Base-by-base conservation (phyloP, 2,113 vertebrate genomes). In the Rhynchopsitta pachyrhyncha region DNA sequence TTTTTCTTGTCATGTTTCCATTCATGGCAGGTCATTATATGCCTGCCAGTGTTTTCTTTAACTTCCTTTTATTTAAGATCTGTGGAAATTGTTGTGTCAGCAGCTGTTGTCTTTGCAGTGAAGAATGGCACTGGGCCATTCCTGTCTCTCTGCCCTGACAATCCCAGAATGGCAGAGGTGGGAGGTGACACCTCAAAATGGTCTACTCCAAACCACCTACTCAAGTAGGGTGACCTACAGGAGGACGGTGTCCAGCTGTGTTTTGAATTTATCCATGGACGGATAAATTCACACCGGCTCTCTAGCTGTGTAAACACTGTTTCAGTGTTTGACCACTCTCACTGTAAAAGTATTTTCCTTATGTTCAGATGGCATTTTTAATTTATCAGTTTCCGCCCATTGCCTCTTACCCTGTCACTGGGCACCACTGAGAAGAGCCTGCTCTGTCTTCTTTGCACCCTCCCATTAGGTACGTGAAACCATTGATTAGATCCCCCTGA, bases 241-340 rank as follows among this genome's bases (percentile, higher is more conserved):
- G 29, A 70, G n/a, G 22, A 53, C 16, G 31, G 1, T n/a, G 23
- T 49, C 42, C 3, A 1, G 5, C 2, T 57, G 52, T 4, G 9
- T 41, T 79, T 80, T 60, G 52, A 60, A 28, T 88, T 50, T 68
- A 25, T 53, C 33, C 71, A 24, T 0, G 3, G 47, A 11, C 11
- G 10, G 52, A 68, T n/a, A 42, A 59, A 59, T 35, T 85, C 10
- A 55, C 15, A 18, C 42, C 17, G 4, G 37, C n/a, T 67, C 23
- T 42, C 17, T 80, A 50, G 57, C 13, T 35, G 13, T 59, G 33
- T 59, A 59, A 46, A 46, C 81, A 77, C 29, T 37, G 18, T 79
- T 84, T 41, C 41, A 23, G 22, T 68, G 46, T 82, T 93, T 78
- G 60, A 44, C n/a, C 41, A 59, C 18, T 24, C 24, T 52, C 1